Evolutionary conservation across 2,888 invertebrate genomes (phyloP).

Genomic region (Philopedon plagiatum): DNA sequence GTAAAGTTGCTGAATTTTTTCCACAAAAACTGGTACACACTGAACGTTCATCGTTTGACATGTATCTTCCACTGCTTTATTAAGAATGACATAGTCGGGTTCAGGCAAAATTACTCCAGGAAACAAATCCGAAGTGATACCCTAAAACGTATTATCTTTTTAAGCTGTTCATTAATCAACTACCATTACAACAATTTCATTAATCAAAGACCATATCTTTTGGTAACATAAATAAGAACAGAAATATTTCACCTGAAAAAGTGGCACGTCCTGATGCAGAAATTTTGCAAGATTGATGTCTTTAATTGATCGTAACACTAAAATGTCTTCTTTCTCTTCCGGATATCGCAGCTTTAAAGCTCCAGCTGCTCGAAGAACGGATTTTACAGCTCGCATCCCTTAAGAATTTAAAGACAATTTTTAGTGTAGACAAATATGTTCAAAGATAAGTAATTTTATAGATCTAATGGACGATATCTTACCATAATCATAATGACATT

Average conservation of each 20-base stretch:
- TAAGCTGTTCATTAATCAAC: no score
- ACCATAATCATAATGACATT: slow-evolving; percentile 96
- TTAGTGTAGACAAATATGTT: no score
- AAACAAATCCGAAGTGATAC: slow-evolving; percentile 94
- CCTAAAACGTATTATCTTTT: slow-evolving; percentile 69
- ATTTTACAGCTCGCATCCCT: slow-evolving; percentile 96
- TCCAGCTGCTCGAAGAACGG: slow-evolving; percentile 92
- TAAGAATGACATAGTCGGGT: slow-evolving; percentile 84
- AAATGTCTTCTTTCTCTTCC: slow-evolving; percentile 87
- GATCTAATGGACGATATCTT: slow-evolving; percentile 38
- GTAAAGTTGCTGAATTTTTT: slow-evolving; percentile 91
- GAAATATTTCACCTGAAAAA: slow-evolving; percentile 78
- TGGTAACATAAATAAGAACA: not conserved
- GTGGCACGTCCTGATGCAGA: slow-evolving; percentile 87
- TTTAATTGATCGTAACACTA: slow-evolving; percentile 91
- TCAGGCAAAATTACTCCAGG: slow-evolving; percentile 86
- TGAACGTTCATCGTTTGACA: slow-evolving; percentile 85
- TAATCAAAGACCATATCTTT: no score
- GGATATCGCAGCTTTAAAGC: slow-evolving; percentile 92
- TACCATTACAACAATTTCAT: no score
- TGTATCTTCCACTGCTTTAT: slow-evolving; percentile 75
- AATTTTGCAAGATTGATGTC: slow-evolving; percentile 97
- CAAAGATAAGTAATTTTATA: not conserved
- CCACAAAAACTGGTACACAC: slow-evolving; percentile 87
- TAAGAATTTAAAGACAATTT: slow-evolving; percentile 5